Evolutionary conservation across 2,113 vertebrate genomes (phyloP).

Genomic region (Phylloscopus trochilus): DNA sequence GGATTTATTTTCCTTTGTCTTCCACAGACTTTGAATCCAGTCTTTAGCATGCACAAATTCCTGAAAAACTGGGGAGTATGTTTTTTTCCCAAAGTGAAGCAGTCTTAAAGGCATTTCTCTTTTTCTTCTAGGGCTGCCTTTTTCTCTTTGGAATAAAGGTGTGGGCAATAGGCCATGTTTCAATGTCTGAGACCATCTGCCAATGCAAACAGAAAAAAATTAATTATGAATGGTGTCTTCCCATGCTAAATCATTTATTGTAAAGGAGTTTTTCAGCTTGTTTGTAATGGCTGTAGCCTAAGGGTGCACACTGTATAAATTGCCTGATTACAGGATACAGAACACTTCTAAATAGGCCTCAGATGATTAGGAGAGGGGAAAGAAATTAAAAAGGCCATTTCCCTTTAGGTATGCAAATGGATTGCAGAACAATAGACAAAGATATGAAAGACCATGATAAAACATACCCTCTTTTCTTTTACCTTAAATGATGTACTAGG

Average conservation of each 20-base stretch:
- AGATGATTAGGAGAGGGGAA: slow-evolving; percentile 90
- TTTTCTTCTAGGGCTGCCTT: slow-evolving; percentile 25
- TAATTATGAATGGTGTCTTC: slow-evolving; percentile 82
- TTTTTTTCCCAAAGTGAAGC: slow-evolving; percentile 41
- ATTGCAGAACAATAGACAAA: slow-evolving; percentile 80
- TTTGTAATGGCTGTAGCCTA: slow-evolving; percentile 80
- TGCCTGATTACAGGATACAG: slow-evolving; percentile 96
- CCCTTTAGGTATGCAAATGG: slow-evolving; percentile 92
- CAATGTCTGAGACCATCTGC: slow-evolving; percentile 76
- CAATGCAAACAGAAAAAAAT: slow-evolving; percentile 71
- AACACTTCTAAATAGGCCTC: slow-evolving; percentile 81
- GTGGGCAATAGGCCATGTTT: slow-evolving; percentile 62
- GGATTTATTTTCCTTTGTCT: slow-evolving; percentile 7
- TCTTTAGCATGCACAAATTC: background rate
- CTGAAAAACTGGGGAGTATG: background rate
- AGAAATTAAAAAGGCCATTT: slow-evolving; percentile 84
- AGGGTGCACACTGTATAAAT: slow-evolving; percentile 86
- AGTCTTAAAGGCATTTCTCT: background rate
- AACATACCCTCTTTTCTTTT: slow-evolving; percentile 66
- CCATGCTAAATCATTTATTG: slow-evolving; percentile 82
- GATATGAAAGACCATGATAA: slow-evolving; percentile 71
- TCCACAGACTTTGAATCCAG: background rate
- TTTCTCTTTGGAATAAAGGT: slow-evolving; percentile 61
- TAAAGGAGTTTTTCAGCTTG: slow-evolving; percentile 87
- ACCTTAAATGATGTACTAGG: slow-evolving; percentile 61